Conservation (phyloP, 2,888 invertebrate genomes). For the Ecliptopera silaceata region DNA sequence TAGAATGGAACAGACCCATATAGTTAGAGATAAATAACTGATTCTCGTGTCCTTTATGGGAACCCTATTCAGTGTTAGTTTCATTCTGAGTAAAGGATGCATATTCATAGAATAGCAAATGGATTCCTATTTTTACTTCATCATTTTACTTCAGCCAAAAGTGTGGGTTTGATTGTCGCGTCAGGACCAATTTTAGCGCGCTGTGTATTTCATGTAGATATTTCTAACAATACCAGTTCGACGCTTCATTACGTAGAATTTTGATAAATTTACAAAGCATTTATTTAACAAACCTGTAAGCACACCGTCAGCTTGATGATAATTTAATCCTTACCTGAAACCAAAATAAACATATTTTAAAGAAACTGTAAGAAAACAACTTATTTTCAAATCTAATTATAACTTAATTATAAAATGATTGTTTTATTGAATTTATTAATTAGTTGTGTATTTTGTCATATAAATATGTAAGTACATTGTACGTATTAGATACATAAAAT, state of each 20-base stretch:
- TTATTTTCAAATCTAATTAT: slow-evolving; percentile 18
- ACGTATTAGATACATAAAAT: too few species aligned
- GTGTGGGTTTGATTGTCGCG: too few species aligned
- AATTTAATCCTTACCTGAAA: slow-evolving; percentile 32
- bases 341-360: slow-evolving; percentile 23
- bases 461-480: too few species aligned
- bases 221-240: too few species aligned
- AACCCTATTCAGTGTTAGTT: neutral
- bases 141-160: too few species aligned
- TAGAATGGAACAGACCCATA: neutral
- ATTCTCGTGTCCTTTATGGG: slow-evolving; percentile 1
- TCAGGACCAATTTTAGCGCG: too few species aligned
- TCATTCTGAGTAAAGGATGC: too few species aligned
- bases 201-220: too few species aligned
- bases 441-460: too few species aligned
- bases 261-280: neutral
- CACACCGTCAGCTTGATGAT: neutral
- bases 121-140: neutral
- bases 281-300: slow-evolving; percentile 8
- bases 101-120: too few species aligned
- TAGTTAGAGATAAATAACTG: slow-evolving; percentile 1
- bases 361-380: slow-evolving; percentile 13
- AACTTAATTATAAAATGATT: neutral
- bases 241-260: neutral
- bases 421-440: too few species aligned